phyloP scores from a whole-genome alignment of 2,888 invertebrate genomes.

The Diarsia brunnea region DNA sequence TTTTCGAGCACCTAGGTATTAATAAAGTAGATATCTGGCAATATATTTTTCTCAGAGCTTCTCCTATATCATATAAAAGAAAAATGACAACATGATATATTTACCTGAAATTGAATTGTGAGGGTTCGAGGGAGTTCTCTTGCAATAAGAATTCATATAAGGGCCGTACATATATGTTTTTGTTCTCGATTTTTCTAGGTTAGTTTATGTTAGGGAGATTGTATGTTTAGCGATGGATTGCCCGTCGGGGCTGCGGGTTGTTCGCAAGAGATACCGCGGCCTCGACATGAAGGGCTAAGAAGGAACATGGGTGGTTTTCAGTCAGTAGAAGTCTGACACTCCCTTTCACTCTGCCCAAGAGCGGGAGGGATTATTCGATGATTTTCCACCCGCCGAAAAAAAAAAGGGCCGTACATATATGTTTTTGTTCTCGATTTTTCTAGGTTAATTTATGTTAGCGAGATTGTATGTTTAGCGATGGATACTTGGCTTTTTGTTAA shows the following conservation, averaged over 20 bases:
- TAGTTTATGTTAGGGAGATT: neutral
- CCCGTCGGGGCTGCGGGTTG: no score
- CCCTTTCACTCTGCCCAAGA: no score
- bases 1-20: neutral
- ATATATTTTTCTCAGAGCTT: constrained; percentile 14
- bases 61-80: constrained; percentile 21
- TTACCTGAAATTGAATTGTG: constrained; percentile 51
- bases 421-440: constrained; percentile 10
- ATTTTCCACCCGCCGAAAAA: no score
- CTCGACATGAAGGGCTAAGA: no score
- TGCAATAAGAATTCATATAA: constrained; percentile 43
- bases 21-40: constrained; percentile 26
- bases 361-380: no score
- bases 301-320: no score
- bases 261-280: no score
- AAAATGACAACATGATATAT: constrained; percentile 13
- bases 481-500: neutral
- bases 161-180: constrained; percentile 24
- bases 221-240: neutral
- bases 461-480: neutral
- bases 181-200: constrained; percentile 12
- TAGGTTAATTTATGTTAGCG: constrained; percentile 1
- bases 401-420: no score
- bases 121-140: constrained; percentile 20
- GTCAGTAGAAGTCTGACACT: no score